Evolutionary conservation across 2,888 invertebrate genomes (phyloP), one percentile per base, ranked within the genome.

Genomic region (Aphodius sticticus): DNA sequence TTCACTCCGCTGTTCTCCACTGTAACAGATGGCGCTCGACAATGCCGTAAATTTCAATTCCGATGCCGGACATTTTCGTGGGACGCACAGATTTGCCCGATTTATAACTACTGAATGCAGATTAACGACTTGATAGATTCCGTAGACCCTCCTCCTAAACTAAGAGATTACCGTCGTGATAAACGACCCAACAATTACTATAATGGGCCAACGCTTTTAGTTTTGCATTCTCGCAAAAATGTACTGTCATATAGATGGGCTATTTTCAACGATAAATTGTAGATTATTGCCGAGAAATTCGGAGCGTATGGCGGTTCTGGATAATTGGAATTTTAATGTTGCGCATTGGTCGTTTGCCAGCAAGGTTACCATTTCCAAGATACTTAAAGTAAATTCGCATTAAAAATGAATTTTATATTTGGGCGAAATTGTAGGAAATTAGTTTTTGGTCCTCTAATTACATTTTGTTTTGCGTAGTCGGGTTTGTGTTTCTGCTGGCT

Each of bases 101-200:
- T 53, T 53, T 53, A 53, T 53, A 53, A 53, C 53, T 53, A 53
- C 53, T 53, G 53, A 53, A 53, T 53, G 53, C 53, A 53, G 53
- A 53, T 53, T 53, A 53, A 53, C 53, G 53, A 53, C 53, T 53
- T 53, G 53, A 53, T 53, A 53, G 53, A 53, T 53, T 53, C 6
- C 53, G 53, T 7, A 7, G 53, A 53, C 53, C 53, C 53, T 53
- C 53, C 53, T 53, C 53, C 53, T 9, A 12, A 53, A 53, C 53
- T 53, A 53, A 53, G 53, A 53, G 53, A 53, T 53, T 53, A 12
- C 53, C 53, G 53, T 53, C 53, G 53, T 53, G 53, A 53, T 5
- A 53, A 9, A 53, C 53, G 53, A 53, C 53, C 53, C 53, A 53
- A 53, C 53, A 53, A 53, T 53, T 53, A 53, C 53, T 53, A 12